phyloP scores from a whole-genome alignment of 1,140 invertebrate genomes.

The Drosophila nasuta region DNA sequence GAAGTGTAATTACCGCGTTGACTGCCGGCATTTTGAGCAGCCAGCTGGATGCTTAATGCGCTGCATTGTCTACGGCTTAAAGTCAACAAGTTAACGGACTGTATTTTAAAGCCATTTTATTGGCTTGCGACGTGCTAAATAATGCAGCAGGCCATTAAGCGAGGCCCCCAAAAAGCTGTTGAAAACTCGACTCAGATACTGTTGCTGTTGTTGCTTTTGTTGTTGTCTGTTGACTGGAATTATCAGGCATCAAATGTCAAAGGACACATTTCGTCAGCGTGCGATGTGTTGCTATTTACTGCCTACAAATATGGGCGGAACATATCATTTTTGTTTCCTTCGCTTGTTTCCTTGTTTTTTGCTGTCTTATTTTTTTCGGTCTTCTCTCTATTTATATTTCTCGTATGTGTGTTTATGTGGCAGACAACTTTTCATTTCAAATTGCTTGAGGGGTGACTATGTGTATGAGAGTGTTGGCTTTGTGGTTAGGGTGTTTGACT shows the following conservation, averaged over 20 bases:
- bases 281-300: slow-evolving; percentile 73
- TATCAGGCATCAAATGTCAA: slow-evolving; percentile 82
- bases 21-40: slow-evolving; percentile 2
- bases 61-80: slow-evolving; percentile 74
- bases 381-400: slow-evolving; percentile 16
- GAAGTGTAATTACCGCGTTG: slow-evolving; percentile 28
- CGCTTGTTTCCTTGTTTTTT: slow-evolving; percentile 7
- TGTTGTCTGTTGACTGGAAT: slow-evolving; percentile 50
- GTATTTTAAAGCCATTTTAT: slow-evolving; percentile 73
- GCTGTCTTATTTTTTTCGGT: slow-evolving; percentile 12
- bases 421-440: slow-evolving; percentile 79
- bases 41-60: slow-evolving; percentile 54
- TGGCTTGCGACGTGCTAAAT: slow-evolving; percentile 71
- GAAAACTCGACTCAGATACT: slow-evolving; percentile 46
- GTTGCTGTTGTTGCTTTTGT: background rate
- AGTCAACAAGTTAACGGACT: slow-evolving; percentile 61
- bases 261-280: slow-evolving; percentile 81
- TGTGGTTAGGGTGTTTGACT: slow-evolving; percentile 33
- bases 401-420: slow-evolving; percentile 63
- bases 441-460: slow-evolving; percentile 57
- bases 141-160: slow-evolving; percentile 77
- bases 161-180: slow-evolving; percentile 44
- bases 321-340: slow-evolving; percentile 57
- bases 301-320: slow-evolving; percentile 55
- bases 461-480: background rate